Percentiles rank a stretch among this genome's conserved stretches.
These are phyloP conservation scores for Flexamia atlantica DNA, from an alignment of 2,888 invertebrate species.

Conservation along the genomic window DNA sequence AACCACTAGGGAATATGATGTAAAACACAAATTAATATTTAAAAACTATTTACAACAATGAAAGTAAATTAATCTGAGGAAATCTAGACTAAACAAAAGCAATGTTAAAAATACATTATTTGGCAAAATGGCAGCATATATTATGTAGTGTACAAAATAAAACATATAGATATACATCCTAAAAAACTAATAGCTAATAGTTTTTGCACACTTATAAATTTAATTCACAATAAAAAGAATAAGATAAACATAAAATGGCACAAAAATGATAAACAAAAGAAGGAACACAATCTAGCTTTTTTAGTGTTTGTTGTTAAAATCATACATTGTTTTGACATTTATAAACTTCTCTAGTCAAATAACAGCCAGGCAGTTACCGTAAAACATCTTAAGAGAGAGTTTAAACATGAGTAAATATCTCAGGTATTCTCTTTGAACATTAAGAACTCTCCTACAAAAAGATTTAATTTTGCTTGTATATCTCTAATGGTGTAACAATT, in stretches of 20 bases:
- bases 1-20: constrained; percentile 9
- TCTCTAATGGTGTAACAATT: too few relatives aligned
- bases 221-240: not conserved
- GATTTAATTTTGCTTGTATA: too few relatives aligned
- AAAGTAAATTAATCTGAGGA: not conserved
- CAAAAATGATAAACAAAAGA: not conserved
- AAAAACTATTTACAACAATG: constrained; percentile 40
- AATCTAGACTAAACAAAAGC: constrained; percentile 15
- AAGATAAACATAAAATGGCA: not conserved
- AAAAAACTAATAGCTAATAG: not conserved
- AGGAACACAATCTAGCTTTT: constrained; percentile 3
- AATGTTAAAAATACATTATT: constrained; percentile 18
- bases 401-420: too few relatives aligned
- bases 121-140: constrained; percentile 30
- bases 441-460: too few relatives aligned
- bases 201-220: constrained; percentile 10
- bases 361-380: too few relatives aligned
- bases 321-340: too few relatives aligned
- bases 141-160: constrained; percentile 24
- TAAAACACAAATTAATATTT: constrained; percentile 46
- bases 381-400: too few relatives aligned
- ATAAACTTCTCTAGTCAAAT: too few relatives aligned
- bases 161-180: constrained; percentile 10
- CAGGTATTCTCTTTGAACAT: too few relatives aligned
- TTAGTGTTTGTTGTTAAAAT: not conserved